Percentiles rank a stretch among this genome's conserved stretches.
phyloP scores from a whole-genome alignment of 2,797 vertebrate genomes.

The Xiphophorus birchmanni region DNA sequence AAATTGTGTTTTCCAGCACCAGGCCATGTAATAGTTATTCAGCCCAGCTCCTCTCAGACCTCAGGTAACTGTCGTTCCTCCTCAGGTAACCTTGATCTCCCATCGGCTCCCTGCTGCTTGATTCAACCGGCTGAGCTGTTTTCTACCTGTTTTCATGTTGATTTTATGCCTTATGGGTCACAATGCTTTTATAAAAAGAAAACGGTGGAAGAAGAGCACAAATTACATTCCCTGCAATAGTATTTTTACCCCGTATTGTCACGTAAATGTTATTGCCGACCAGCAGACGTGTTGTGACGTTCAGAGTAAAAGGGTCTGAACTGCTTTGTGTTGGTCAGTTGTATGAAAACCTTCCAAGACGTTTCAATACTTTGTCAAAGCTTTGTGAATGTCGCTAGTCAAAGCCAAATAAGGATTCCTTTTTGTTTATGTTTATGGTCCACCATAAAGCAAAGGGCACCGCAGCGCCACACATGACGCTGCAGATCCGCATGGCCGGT shows the following conservation, averaged over 20 bases:
- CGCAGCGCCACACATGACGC: background rate
- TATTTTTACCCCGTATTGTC: background rate
- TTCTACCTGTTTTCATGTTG: background rate
- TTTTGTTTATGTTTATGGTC: conserved; percentile 1
- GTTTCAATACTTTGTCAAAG: background rate
- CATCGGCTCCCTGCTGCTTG: conserved; percentile 18
- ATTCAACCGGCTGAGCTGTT: background rate
- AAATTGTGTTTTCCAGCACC: conserved; percentile 66
- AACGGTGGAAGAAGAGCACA: background rate
- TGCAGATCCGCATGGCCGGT: background rate
- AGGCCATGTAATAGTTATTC: conserved; percentile 68
- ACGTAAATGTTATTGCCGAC: background rate
- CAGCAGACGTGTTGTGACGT: background rate
- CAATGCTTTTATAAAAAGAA: background rate
- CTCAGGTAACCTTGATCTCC: conserved; percentile 52
- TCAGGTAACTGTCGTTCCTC: conserved; percentile 50
- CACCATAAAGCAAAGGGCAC: background rate
- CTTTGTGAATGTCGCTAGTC: background rate
- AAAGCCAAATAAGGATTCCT: background rate
- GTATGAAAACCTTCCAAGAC: background rate
- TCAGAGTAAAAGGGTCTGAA: background rate
- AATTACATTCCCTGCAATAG: background rate
- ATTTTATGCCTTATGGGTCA: background rate
- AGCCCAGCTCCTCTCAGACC: conserved; percentile 64
- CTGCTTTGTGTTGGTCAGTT: background rate